A percentile compares a stretch with the other conserved stretches of the same genome.
Conservation (phyloP, 2,113 vertebrate species). For the Epinephelus fuscoguttatus region DNA sequence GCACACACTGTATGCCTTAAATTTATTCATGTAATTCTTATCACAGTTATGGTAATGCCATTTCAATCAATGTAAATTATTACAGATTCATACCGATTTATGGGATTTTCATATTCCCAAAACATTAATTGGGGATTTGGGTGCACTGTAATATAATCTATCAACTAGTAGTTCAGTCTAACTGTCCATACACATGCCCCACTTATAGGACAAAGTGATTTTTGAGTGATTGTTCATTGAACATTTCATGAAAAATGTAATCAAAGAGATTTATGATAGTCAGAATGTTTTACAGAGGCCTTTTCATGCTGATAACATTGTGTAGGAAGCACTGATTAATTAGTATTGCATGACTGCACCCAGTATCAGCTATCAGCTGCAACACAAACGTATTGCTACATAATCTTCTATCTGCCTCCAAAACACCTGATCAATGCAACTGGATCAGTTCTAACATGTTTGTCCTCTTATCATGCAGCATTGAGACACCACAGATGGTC, state of each 20-base stretch:
- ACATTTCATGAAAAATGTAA: not conserved
- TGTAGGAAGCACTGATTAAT: not conserved
- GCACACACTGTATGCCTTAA: not conserved
- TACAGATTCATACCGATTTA: not conserved
- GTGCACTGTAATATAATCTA: not conserved
- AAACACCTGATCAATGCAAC: not conserved
- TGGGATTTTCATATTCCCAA: not conserved
- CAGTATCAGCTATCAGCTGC: not conserved
- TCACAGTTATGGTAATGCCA: too few relatives aligned
- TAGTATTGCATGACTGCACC: not conserved
- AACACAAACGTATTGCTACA: not conserved
- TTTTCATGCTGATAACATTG: not conserved
- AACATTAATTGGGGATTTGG: too few relatives aligned
- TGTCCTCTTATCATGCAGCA: conserved; percentile 49
- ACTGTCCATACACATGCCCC: not conserved
- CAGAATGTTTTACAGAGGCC: not conserved
- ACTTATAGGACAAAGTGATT: not conserved
- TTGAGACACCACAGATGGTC: conserved; percentile 10
- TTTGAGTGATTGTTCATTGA: not conserved
- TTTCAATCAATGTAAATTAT: not conserved
- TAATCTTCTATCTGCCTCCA: not conserved
- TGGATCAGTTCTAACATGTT: conserved; percentile 10
- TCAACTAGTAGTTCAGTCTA: not conserved
- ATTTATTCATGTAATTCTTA: not conserved
- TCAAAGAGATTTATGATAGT: not conserved